Conservation (phyloP, 1,140 invertebrate species). For the Platyura marginata region DNA sequence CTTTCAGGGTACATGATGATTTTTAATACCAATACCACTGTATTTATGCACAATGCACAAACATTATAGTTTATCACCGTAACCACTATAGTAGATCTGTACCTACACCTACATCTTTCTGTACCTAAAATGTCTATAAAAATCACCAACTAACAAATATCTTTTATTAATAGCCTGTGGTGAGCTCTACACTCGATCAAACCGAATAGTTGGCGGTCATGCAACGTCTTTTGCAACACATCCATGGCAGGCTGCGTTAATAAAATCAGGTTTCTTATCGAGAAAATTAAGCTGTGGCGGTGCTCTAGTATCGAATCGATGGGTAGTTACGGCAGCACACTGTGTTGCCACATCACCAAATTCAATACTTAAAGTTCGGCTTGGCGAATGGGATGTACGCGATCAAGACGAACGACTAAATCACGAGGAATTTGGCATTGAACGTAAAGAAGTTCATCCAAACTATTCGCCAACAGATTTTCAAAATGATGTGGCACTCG, state of each 20-base stretch:
- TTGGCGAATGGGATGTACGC: conserved; percentile 82
- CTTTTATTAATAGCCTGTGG: conserved; percentile 59
- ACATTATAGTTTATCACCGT: no score
- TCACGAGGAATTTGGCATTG: conserved; percentile 76
- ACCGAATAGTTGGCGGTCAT: conserved; percentile 83
- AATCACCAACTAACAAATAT: conserved; percentile 4
- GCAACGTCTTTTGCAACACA: conserved; percentile 76
- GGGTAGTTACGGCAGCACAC: conserved; percentile 78
- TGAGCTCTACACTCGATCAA: conserved; percentile 65
- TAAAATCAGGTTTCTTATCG: conserved; percentile 76
- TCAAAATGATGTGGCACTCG: conserved; percentile 72
- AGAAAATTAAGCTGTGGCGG: conserved; percentile 84
- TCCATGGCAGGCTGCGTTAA: conserved; percentile 90
- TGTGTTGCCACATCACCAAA: conserved; percentile 44
- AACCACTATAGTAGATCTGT: no score
- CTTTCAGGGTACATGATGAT: conserved; percentile 20
- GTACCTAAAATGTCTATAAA: neutral
- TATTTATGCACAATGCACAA: no score
- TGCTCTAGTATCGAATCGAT: conserved; percentile 71
- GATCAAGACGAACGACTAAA: conserved; percentile 59
- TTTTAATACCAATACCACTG: conserved; percentile 3
- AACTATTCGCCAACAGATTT: conserved; percentile 76
- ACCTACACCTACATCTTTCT: no score
- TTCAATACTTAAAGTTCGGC: conserved; percentile 63
- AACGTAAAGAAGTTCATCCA: conserved; percentile 77